phyloP scores from a whole-genome alignment of 2,113 vertebrate genomes.

The Coturnix japonica region DNA sequence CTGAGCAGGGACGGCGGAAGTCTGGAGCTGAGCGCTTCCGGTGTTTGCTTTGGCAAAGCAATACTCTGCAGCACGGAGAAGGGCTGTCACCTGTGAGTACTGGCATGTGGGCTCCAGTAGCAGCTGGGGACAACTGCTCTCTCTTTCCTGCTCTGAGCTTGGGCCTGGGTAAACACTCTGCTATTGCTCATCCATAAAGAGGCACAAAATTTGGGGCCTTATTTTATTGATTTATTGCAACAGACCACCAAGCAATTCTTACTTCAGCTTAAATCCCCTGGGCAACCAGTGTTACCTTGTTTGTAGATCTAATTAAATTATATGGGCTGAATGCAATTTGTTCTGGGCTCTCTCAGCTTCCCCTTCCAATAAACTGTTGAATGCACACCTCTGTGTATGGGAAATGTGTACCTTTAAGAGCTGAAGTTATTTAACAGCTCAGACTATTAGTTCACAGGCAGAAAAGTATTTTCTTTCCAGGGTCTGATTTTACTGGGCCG shows the following conservation, averaged over 20 bases:
- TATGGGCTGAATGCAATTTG: constrained; percentile 71
- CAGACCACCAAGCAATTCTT: constrained; percentile 67
- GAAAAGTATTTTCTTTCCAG: constrained; percentile 54
- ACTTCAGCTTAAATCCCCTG: constrained; percentile 57
- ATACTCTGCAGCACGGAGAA: not conserved
- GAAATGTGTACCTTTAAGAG: constrained; percentile 59
- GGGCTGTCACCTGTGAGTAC: not conserved
- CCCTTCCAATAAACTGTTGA: constrained; percentile 66
- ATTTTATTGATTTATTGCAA: not conserved
- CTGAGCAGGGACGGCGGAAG: not conserved
- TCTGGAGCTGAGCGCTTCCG: not conserved
- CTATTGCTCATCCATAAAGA: not conserved
- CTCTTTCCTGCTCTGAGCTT: not conserved
- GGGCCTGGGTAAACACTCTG: not conserved
- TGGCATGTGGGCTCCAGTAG: not conserved
- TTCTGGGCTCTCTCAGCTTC: constrained; percentile 72
- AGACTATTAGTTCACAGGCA: constrained; percentile 65
- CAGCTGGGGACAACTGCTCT: not conserved
- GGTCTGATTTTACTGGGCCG: constrained; percentile 50
- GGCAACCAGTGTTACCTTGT: constrained; percentile 75
- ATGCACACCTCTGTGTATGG: constrained; percentile 63
- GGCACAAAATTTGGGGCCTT: not conserved
- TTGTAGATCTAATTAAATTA: constrained; percentile 76
- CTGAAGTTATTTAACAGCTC: constrained; percentile 67
- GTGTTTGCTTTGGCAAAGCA: not conserved